Conservation (phyloP, 2,113 vertebrate genomes). For the Aleadryas rufinucha region DNA sequence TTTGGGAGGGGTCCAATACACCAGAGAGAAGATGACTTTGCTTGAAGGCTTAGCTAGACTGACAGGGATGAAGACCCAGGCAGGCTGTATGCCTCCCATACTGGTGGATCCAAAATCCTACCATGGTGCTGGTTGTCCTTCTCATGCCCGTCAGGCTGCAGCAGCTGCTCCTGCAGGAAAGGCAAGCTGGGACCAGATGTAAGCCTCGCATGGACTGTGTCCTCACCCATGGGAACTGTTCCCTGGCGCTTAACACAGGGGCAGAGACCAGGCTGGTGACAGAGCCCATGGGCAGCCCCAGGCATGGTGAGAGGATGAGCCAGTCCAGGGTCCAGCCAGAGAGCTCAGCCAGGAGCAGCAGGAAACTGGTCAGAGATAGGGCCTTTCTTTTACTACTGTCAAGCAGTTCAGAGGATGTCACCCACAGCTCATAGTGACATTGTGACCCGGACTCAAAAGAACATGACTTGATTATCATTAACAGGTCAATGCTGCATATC, state of each 20-base stretch:
- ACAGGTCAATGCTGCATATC: not conserved
- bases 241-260: fast-evolving
- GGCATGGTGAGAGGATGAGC: fast-evolving
- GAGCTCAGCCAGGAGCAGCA: not conserved
- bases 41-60: not conserved
- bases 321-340: not conserved
- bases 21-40: not conserved
- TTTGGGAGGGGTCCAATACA: not conserved
- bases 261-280: not conserved
- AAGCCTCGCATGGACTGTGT: fast-evolving
- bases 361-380: not conserved
- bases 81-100: fast-evolving
- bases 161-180: not conserved
- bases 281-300: not conserved
- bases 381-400: not conserved
- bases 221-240: not conserved
- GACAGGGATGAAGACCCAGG: not conserved
- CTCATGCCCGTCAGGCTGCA: not conserved
- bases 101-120: fast-evolving
- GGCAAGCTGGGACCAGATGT: fast-evolving
- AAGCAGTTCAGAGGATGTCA: not conserved
- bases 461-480: not conserved
- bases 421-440: not conserved
- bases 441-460: not conserved
- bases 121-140: not conserved